A percentile compares a stretch with the other conserved stretches of the same genome.
These are phyloP conservation scores for Volucella bombylans DNA, from an alignment of 2,888 invertebrate genomes.

Conservation along the genomic window DNA sequence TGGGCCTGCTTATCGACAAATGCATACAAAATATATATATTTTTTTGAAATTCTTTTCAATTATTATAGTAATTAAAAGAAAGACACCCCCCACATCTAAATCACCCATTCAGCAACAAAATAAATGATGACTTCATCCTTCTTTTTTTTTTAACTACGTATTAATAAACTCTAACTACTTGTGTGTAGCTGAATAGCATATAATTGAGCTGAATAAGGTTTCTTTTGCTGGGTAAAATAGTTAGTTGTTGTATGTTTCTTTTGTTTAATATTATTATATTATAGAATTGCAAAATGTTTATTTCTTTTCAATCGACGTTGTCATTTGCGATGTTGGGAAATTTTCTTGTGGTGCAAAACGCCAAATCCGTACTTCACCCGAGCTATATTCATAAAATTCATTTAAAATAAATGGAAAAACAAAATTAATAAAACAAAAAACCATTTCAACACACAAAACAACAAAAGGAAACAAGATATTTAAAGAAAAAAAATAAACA, in stretches of 20 bases:
- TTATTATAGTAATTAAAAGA: background rate
- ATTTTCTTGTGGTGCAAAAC: conserved; percentile 77
- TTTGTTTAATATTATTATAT: conserved; percentile 29
- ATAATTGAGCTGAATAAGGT: conserved; percentile 67
- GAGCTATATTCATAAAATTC: conserved; percentile 75
- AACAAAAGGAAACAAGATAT: conserved; percentile 19
- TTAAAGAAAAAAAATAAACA: conserved; percentile 8
- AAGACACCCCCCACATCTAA: background rate
- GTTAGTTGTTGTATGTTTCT: conserved; percentile 2
- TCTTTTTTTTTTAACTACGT: conserved; percentile 46
- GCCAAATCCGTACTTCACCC: conserved; percentile 79
- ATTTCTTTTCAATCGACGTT: conserved; percentile 74
- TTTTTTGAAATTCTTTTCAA: background rate
- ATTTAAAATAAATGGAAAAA: conserved; percentile 57
- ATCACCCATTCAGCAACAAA: conserved; percentile 33
- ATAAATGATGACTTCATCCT: conserved; percentile 46
- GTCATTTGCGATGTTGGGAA: conserved; percentile 75
- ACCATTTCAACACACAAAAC: background rate
- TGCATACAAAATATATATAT: background rate
- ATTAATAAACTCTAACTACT: conserved; percentile 56
- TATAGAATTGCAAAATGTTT: conserved; percentile 25
- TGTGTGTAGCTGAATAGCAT: conserved; percentile 65
- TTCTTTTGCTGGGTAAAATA: conserved; percentile 45
- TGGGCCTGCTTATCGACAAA: background rate
- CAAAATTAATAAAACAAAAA: conserved; percentile 52